A percentile compares a stretch with the other conserved stretches of the same genome.
phyloP scores from a whole-genome alignment of 1,140 invertebrate genomes.

The Eumaeus atala region DNA sequence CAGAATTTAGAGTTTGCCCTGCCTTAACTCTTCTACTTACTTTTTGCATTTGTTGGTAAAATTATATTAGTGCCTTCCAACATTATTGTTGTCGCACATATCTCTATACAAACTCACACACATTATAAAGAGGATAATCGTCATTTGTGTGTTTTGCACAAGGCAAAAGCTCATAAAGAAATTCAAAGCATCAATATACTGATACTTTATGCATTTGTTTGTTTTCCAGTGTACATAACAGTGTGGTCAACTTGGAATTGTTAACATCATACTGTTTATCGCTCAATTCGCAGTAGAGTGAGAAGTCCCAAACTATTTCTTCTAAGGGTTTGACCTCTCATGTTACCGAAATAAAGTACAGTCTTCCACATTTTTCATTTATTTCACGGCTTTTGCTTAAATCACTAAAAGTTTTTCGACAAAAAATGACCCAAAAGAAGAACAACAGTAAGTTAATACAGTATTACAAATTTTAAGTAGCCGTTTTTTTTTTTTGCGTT shows the following conservation, averaged over 20 bases:
- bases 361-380: background rate
- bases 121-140: too few relatives aligned
- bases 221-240: background rate
- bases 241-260: constrained; percentile 1
- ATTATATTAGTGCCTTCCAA: too few relatives aligned
- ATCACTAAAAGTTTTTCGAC: background rate
- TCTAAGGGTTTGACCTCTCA: background rate
- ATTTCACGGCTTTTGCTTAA: background rate
- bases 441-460: too few relatives aligned
- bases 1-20: too few relatives aligned
- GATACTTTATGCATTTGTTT: background rate
- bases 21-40: too few relatives aligned
- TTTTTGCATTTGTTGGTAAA: too few relatives aligned
- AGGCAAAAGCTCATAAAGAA: background rate
- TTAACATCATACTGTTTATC: constrained; percentile 5
- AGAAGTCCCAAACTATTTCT: background rate
- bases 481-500: too few relatives aligned
- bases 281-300: constrained; percentile 7
- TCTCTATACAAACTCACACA: too few relatives aligned
- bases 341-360: background rate
- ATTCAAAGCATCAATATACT: background rate
- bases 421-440: background rate
- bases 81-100: too few relatives aligned
- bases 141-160: too few relatives aligned
- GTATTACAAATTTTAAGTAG: too few relatives aligned